Evolutionary conservation across 2,888 invertebrate species (phyloP).

Genomic region (Eilema sororculum): DNA sequence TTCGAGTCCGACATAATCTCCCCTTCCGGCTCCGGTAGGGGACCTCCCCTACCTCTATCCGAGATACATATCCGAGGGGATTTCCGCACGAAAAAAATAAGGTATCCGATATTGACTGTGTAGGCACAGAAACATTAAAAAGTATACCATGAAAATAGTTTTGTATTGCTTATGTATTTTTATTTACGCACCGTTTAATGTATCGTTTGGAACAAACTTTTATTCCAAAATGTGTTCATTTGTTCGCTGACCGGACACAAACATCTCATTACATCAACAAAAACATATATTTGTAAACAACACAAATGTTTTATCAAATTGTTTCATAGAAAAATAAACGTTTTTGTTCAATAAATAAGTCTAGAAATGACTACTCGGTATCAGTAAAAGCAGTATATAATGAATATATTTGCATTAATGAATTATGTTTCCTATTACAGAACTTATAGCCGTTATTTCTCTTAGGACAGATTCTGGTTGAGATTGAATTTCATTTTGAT

Average conservation of each 20-base stretch:
- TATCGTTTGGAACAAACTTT: neutral
- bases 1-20: too few relatives aligned
- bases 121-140: too few relatives aligned
- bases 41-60: too few relatives aligned
- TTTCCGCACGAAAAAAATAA: too few relatives aligned
- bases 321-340: neutral
- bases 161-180: neutral
- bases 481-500: neutral
- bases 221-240: neutral
- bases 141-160: neutral
- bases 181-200: neutral
- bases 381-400: neutral
- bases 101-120: too few relatives aligned
- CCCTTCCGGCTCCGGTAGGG: too few relatives aligned
- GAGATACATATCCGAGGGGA: too few relatives aligned
- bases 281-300: neutral
- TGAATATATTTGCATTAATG: conserved; percentile 12
- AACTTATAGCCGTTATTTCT: neutral
- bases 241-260: neutral
- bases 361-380: neutral
- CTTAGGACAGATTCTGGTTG: neutral
- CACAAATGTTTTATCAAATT: neutral
- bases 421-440: neutral
- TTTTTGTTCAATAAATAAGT: neutral
- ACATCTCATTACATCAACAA: neutral